phyloP scores from a whole-genome alignment of 2,113 vertebrate genomes.

The Apteryx owenii region DNA sequence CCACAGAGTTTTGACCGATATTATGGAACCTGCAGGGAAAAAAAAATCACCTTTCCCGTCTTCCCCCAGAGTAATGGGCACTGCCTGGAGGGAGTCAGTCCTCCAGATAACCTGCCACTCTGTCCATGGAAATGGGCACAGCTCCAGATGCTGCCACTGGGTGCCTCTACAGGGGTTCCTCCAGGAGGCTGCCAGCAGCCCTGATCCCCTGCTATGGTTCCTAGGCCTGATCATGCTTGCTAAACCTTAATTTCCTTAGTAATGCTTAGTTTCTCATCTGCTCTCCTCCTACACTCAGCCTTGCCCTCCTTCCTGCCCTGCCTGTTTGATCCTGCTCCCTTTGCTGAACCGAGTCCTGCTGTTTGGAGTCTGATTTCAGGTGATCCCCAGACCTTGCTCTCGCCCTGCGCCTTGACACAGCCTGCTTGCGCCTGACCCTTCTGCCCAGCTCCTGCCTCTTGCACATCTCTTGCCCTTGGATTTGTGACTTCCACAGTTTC shows the following conservation, averaged over 20 bases:
- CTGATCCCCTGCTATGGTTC: neutral
- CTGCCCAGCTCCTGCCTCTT: neutral
- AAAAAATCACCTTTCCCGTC: neutral
- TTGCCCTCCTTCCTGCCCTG: neutral
- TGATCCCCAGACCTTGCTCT: neutral
- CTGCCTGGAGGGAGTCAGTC: neutral
- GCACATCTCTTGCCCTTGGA: neutral
- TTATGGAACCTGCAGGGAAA: neutral
- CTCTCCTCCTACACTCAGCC: neutral
- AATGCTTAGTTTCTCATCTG: neutral
- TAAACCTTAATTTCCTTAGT: neutral
- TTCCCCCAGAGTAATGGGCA: neutral
- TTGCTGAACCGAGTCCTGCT: neutral
- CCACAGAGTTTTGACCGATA: neutral
- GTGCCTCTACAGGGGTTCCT: neutral
- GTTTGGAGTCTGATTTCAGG: neutral
- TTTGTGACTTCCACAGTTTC: neutral
- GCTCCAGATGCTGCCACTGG: neutral
- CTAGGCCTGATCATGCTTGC: neutral
- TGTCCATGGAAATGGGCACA: neutral
- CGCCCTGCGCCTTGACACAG: neutral
- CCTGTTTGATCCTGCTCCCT: neutral
- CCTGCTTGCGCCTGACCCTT: neutral
- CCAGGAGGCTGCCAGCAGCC: neutral
- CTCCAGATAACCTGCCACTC: neutral